These are phyloP conservation scores for Cremastinae sp. DNA, from an alignment of 2,888 invertebrate species.

Conservation along the genomic window DNA sequence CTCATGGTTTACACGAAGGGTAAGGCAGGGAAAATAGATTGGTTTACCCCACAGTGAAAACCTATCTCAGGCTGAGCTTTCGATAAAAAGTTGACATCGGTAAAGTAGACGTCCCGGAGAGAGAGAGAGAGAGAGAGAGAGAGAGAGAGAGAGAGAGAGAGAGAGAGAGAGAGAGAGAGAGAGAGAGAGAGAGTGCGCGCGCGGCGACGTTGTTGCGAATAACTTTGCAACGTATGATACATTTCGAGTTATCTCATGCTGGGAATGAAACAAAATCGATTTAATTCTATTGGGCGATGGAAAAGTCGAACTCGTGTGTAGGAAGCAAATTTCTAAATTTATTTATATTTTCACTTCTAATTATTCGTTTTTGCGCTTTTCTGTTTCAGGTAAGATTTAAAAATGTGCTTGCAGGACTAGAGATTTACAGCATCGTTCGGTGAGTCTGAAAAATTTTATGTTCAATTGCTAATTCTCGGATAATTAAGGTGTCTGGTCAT, in stretches of 20 bases:
- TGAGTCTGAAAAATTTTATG: slow-evolving; percentile 34
- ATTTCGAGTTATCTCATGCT: neutral
- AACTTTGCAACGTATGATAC: slow-evolving; percentile 27
- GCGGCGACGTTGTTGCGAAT: neutral
- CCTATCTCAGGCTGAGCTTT: no score
- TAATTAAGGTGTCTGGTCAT: slow-evolving; percentile 51
- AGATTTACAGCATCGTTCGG: slow-evolving; percentile 8
- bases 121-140: no score
- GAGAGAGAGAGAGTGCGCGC: no score
- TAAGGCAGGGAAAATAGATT: neutral
- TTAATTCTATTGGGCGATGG: neutral
- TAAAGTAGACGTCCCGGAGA: slow-evolving; percentile 21
- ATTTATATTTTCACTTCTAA: neutral
- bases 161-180: no score
- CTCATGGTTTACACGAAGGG: no score
- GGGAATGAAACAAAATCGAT: neutral
- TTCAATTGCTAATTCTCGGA: neutral
- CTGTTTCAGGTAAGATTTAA: slow-evolving; percentile 52
- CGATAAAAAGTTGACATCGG: neutral
- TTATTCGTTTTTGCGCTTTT: slow-evolving; percentile 7
- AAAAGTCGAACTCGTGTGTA: neutral
- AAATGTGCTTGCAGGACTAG: neutral
- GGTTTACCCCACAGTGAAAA: neutral
- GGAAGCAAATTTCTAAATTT: neutral
- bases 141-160: no score